These are phyloP conservation scores for Mythimna lalbum DNA, from an alignment of 2,888 invertebrate genomes.

Conservation along the genomic window DNA sequence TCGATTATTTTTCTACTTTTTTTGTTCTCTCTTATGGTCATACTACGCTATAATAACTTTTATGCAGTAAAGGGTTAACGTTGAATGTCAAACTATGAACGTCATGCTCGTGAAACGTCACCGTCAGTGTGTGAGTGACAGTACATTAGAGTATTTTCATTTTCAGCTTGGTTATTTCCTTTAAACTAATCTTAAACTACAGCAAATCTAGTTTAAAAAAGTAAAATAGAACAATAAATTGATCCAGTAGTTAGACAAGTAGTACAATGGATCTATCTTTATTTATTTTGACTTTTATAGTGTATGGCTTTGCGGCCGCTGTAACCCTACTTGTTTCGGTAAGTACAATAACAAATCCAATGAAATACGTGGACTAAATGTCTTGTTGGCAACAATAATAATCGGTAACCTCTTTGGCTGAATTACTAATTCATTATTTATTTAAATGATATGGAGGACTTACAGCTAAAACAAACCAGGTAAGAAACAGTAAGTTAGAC, in stretches of 20 bases:
- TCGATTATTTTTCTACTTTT: too few relatives aligned
- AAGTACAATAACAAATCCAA: constrained; percentile 61
- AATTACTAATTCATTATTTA: neutral
- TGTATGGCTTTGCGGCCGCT: constrained; percentile 67
- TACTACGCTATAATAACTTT: too few relatives aligned
- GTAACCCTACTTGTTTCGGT: constrained; percentile 70
- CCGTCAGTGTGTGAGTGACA: neutral
- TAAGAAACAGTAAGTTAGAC: too few relatives aligned
- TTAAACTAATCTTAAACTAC: constrained; percentile 16
- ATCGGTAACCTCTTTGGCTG: neutral
- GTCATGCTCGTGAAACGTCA: too few relatives aligned
- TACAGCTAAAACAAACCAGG: too few relatives aligned
- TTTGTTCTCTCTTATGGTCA: too few relatives aligned
- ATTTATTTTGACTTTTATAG: constrained; percentile 63
- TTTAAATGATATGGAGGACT: too few relatives aligned
- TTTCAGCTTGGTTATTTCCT: constrained; percentile 14
- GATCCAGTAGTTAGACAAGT: constrained; percentile 4
- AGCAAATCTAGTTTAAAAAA: neutral
- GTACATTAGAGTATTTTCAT: constrained; percentile 8
- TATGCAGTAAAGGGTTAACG: too few relatives aligned
- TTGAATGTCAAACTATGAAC: too few relatives aligned
- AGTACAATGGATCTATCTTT: constrained; percentile 68
- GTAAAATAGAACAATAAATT: neutral
- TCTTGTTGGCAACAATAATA: constrained; percentile 37
- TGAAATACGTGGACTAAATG: constrained; percentile 37